Percentiles rank a stretch among this genome's conserved stretches.
These are phyloP conservation scores for Premnoplex brunnescens DNA, from an alignment of 2,797 vertebrate genomes.

Conservation along the genomic window DNA sequence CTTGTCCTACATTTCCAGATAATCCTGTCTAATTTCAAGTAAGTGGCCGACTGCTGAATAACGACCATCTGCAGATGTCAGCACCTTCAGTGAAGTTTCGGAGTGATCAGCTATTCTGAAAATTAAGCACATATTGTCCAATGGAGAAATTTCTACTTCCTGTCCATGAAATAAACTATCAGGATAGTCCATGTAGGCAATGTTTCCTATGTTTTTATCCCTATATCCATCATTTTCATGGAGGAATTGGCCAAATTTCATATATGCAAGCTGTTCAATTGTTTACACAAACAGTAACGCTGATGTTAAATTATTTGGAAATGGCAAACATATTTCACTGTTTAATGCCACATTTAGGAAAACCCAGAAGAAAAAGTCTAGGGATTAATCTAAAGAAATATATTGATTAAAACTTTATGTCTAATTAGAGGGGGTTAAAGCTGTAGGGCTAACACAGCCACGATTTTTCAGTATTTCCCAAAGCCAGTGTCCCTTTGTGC, in stretches of 20 bases:
- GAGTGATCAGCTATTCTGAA: not conserved
- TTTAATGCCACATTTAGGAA: not conserved
- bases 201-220: not conserved
- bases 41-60: not conserved
- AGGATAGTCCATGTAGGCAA: not conserved
- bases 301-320: not conserved
- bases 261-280: not conserved
- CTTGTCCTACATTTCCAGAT: not conserved
- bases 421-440: not conserved
- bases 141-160: not conserved
- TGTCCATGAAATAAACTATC: not conserved
- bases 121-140: not conserved
- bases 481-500: not conserved
- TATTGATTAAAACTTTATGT: not conserved
- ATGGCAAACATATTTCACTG: not conserved
- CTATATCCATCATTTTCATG: not conserved
- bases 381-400: not conserved
- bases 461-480: not conserved
- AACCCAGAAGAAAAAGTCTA: not conserved
- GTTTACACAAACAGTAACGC: not conserved
- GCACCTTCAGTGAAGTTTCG: not conserved
- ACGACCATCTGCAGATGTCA: not conserved
- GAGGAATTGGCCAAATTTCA: not conserved
- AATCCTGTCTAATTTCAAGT: not conserved
- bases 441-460: not conserved